Conservation (phyloP, 2,888 invertebrate genomes). For the Lasius platythorax region DNA sequence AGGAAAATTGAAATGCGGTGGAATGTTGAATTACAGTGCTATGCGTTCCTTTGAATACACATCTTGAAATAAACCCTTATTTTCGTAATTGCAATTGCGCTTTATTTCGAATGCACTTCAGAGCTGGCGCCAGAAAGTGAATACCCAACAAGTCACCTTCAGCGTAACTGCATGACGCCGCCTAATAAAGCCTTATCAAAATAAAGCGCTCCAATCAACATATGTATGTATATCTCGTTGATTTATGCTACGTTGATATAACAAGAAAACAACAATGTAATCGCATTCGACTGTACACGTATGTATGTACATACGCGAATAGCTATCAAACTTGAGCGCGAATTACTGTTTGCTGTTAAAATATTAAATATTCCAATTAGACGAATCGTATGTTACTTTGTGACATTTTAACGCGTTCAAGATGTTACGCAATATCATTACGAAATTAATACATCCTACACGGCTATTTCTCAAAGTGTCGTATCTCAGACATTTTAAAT, state of each 20-base stretch:
- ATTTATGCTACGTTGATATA: constrained; percentile 32
- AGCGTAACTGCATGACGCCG: not conserved
- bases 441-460: not conserved
- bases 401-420: not conserved
- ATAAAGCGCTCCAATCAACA: not conserved
- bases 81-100: constrained; percentile 16
- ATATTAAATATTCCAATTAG: constrained; percentile 13
- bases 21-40: not conserved
- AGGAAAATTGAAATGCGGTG: not conserved
- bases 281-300: not conserved
- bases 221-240: not conserved
- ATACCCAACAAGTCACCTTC: constrained; percentile 28
- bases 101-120: not conserved
- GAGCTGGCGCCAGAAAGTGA: not conserved
- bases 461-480: not conserved
- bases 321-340: not conserved
- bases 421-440: constrained; percentile 31
- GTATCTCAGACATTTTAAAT: not conserved
- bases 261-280: constrained; percentile 6
- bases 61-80: not conserved
- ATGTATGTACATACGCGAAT: not conserved
- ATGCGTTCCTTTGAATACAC: too few relatives aligned
- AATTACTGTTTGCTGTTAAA: not conserved
- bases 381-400: not conserved
- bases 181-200: constrained; percentile 24